Evolutionary conservation across 2,888 invertebrate species (phyloP).

Genomic region (Calliphora vomitoria): DNA sequence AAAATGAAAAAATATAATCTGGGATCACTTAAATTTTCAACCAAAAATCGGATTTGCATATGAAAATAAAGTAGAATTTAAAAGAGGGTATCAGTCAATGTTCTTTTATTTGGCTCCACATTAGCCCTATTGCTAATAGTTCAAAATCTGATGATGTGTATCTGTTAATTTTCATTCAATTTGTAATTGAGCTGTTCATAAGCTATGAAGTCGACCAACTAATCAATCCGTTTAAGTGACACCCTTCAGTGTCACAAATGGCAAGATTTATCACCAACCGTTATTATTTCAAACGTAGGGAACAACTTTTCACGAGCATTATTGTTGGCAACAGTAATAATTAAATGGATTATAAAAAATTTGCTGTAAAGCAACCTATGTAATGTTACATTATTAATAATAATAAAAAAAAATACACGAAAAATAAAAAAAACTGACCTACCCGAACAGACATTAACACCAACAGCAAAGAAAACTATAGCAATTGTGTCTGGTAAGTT

Average conservation of each 20-base stretch:
- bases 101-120: too few relatives aligned
- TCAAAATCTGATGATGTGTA: neutral
- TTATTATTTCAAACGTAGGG: neutral
- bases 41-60: too few relatives aligned
- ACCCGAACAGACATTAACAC: neutral
- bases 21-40: too few relatives aligned
- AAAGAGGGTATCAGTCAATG: too few relatives aligned
- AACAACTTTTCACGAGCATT: neutral
- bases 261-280: neutral
- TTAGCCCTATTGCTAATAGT: too few relatives aligned
- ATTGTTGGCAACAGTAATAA: neutral
- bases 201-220: too few relatives aligned
- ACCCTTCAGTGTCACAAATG: neutral
- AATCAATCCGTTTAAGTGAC: neutral
- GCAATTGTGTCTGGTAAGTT: conserved; percentile 4
- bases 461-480: conserved; percentile 28
- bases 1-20: too few relatives aligned
- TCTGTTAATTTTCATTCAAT: too few relatives aligned
- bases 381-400: conserved; percentile 22
- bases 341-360: conserved; percentile 25
- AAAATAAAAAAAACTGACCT: conserved; percentile 25
- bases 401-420: conserved; percentile 10
- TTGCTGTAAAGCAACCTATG: neutral
- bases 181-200: too few relatives aligned
- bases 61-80: too few relatives aligned